phyloP scores from a whole-genome alignment of 2,113 vertebrate species.

The Physeter macrocephalus region DNA sequence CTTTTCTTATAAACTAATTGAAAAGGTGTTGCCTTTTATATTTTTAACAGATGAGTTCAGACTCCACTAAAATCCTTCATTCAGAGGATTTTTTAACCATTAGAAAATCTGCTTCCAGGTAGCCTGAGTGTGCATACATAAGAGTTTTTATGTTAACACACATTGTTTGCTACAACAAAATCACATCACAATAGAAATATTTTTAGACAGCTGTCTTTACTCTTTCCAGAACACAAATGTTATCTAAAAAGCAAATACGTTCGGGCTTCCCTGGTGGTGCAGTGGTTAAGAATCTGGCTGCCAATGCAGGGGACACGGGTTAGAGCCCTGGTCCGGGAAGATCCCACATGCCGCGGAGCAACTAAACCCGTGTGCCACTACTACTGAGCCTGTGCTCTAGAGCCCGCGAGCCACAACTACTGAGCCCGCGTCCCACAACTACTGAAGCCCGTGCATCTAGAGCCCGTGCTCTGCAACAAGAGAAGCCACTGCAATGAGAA shows the following conservation, averaged over 20 bases:
- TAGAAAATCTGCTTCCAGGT: neutral
- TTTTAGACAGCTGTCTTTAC: neutral
- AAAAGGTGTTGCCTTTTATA: neutral
- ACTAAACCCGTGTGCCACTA: no score
- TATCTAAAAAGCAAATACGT: neutral
- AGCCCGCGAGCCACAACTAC: no score
- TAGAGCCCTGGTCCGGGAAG: no score
- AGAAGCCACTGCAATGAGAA: no score
- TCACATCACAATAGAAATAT: neutral
- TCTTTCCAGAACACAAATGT: neutral
- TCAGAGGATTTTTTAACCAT: neutral
- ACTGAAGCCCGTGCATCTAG: accelerated
- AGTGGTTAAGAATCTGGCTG: no score
- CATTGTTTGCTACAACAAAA: neutral
- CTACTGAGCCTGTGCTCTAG: no score
- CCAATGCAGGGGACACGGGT: no score
- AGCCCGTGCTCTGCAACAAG: no score
- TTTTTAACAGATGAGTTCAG: neutral
- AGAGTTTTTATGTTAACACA: neutral
- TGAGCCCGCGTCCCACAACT: no score
- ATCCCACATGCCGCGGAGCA: no score
- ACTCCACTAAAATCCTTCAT: neutral
- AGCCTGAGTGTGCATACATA: neutral
- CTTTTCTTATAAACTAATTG: neutral
- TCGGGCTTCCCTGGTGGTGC: neutral